Conservation (phyloP, 2,797 vertebrate genomes). For the Rhadinocentrus ornatus region DNA sequence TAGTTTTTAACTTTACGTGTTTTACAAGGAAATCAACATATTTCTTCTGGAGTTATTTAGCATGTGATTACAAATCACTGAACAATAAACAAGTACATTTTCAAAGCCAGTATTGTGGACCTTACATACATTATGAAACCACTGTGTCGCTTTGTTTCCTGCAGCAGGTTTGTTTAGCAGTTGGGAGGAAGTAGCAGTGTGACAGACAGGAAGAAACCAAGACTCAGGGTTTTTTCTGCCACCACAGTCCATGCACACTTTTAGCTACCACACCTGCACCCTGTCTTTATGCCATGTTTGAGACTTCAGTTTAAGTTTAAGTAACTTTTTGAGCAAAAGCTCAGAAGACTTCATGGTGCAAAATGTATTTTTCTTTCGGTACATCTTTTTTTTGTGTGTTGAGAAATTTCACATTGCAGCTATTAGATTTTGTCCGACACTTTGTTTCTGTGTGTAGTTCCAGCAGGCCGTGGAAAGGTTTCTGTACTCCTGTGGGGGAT, state of each 20-base stretch:
- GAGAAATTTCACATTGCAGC: not conserved
- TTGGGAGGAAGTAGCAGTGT: slow-evolving; percentile 51
- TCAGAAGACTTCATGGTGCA: not conserved
- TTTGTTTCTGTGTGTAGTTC: slow-evolving; percentile 80
- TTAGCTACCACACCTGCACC: slow-evolving; percentile 38
- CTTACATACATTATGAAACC: not conserved
- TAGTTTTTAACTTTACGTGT: too few relatives aligned
- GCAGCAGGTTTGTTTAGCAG: slow-evolving; percentile 23
- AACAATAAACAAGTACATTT: not conserved
- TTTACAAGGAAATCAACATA: not conserved
- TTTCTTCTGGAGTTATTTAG: not conserved
- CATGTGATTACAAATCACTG: not conserved
- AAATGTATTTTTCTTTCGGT: not conserved
- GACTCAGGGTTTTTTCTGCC: slow-evolving; percentile 59
- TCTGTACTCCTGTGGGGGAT: slow-evolving; percentile 95
- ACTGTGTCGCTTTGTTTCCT: slow-evolving; percentile 1
- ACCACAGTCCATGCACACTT: slow-evolving; percentile 7
- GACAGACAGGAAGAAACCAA: slow-evolving; percentile 71
- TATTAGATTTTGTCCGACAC: not conserved
- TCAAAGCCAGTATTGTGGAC: not conserved
- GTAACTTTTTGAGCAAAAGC: not conserved
- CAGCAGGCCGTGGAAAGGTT: slow-evolving; percentile 96
- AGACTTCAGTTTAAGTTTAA: not conserved
- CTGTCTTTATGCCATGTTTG: not conserved
- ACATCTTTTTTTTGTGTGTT: not conserved